These are phyloP conservation scores for Fabriciana adippe DNA, from an alignment of 2,888 invertebrate species.

Conservation along the genomic window DNA sequence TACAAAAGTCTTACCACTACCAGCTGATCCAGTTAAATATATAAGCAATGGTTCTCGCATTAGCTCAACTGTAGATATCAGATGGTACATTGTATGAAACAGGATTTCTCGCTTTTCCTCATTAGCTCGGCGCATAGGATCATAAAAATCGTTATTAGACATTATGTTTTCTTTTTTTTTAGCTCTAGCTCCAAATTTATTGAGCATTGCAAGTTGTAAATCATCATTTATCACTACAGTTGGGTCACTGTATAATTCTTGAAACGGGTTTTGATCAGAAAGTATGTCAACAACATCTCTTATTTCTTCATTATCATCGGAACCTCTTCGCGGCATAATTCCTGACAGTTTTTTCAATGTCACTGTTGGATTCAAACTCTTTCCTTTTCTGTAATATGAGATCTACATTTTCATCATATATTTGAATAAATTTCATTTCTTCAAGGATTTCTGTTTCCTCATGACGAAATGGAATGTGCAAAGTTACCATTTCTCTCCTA, in stretches of 20 bases:
- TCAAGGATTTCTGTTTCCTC: conserved; percentile 33
- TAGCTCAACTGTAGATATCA: no score
- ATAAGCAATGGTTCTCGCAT: no score
- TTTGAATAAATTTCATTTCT: conserved; percentile 33
- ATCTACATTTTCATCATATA: conserved; percentile 48
- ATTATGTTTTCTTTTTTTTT: not conserved
- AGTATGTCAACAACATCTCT: not conserved
- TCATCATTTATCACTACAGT: not conserved
- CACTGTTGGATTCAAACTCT: conserved; percentile 52
- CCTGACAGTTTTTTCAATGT: conserved; percentile 47
- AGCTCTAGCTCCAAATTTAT: conserved; percentile 11
- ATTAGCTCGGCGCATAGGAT: no score
- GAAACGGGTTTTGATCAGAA: not conserved
- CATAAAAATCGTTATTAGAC: no score
- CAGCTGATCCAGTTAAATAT: no score
- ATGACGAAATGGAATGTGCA: conserved; percentile 38
- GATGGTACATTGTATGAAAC: no score
- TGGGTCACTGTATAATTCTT: not conserved
- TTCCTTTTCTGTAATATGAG: conserved; percentile 44
- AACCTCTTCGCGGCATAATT: conserved; percentile 31
- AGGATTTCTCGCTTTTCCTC: no score
- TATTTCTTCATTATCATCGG: conserved; percentile 9
- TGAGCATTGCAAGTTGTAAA: not conserved
- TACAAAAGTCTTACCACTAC: no score
- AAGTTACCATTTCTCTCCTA: conserved; percentile 45